Base-by-base conservation (phyloP, 2,113 vertebrate species). In the Vimba vimba region DNA sequence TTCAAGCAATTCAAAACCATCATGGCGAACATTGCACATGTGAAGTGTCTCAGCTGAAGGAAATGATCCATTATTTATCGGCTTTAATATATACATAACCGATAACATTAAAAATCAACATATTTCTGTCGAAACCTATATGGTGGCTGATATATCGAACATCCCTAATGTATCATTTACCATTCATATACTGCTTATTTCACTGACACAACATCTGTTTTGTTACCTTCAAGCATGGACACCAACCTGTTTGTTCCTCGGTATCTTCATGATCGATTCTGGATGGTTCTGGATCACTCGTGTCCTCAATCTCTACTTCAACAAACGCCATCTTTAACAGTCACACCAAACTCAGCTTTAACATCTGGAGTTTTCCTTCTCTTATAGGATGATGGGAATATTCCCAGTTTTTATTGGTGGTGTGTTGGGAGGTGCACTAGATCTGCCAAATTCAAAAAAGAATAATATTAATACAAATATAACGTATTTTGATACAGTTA, bases 241-340 rank as follows among this genome's bases (percentile, higher is more conserved):
- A 74, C 71, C 43, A 74, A 74, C 71, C 71, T 47, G 23, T 45
- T 47, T 25, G 71, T 47, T 47, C 71, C 11, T 47, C 43, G 0
- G 43, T 8, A 74, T 74, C 71, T 27, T 74, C 43, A 47, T 74
- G 5, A 17, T 47, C 47, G 12, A 47, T 45, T 47, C 39, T 13
- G 6, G 6, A 47, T 74, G 21, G 23, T 74, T 74, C 71, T 47
- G 43, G 12, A n/a, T 74, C 71, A 13, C 71, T 74, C 23, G 47
- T 25, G 23, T 74, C 23, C 5, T 71, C 66, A n/a, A 73, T 73
- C 69, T n/a, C 71, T 12, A 45, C 69, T 74, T 74, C 12, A 74
- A 74, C 2, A 47, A 73, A 73, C 36, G 21, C 69, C 21, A 23
- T 73, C 36, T 73, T 73, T 43, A 43, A 4, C 33, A 73, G 71